Base-by-base conservation (phyloP, 2,113 vertebrate species). In the Numida meleagris region DNA sequence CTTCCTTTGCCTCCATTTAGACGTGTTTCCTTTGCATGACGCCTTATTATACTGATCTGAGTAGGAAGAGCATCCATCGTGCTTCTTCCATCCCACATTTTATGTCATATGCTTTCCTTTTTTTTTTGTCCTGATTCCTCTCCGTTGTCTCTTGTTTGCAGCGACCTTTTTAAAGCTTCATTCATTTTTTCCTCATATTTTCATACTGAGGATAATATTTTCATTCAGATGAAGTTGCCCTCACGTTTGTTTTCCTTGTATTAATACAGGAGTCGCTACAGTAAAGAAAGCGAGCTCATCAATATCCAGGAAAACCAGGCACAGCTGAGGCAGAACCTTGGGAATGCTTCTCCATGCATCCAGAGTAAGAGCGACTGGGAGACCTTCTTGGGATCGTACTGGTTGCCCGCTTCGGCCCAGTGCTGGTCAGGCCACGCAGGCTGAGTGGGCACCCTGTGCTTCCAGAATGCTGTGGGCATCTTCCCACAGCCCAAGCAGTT, bases 31-130 rank as follows among this genome's bases (percentile, higher is more conserved):
- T 78, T 75, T 85, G 38, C 42, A 33, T 31, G 14, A 36, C 81
- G 12, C 65, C 58, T 82, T 89, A 72, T 93, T 91, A 92, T 91
- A 79, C 89, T 89, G 72, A 75, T 79, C 82, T 87, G 78, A 61
- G 66, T 71, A 72, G 84, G 78, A 94, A 77, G 80, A 86, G 18
- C 53, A 76, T 46, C 71, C 57, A 42, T 11, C 0, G 3, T 59
- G 58, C 34, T 84, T 87, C 89, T 83, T 84, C 61, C 74, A 40
- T 58, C 34, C 43, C 48, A 38, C 0, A 1, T 73, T 86, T 89
- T 82, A 46, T 48, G 21, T 79, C 65, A 31, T 2, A 73, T 18
- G 18, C 33, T 85, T 88, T 70, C 42, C 21, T 82, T n/a, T 20
- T 79, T 36, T 68, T 88, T 58, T 85, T 58, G 62, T 40, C 31